These are phyloP conservation scores for Edolisoma coerulescens DNA, from an alignment of 2,113 vertebrate genomes.

Conservation along the genomic window DNA sequence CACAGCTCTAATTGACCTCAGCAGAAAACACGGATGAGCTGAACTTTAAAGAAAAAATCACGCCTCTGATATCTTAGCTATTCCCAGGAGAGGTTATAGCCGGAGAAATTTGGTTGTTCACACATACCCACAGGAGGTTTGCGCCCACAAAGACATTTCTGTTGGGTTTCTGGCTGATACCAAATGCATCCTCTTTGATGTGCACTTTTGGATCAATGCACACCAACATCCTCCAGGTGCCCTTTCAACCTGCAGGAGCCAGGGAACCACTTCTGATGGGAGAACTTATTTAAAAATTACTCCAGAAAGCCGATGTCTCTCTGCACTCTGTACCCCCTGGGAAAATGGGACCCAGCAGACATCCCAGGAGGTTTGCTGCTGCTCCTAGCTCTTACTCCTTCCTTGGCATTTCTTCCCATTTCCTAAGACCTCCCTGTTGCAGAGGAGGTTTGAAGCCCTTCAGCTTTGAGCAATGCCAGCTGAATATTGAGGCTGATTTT, in stretches of 20 bases:
- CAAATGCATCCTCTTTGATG: background rate
- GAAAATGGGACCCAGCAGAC: background rate
- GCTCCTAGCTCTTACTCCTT: background rate
- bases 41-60: background rate
- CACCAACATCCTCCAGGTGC: background rate
- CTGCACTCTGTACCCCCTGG: background rate
- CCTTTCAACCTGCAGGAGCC: background rate
- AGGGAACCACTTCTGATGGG: background rate
- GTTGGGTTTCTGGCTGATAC: background rate
- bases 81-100: background rate
- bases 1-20: background rate
- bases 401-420: background rate
- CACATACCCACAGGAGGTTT: background rate
- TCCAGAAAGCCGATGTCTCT: background rate
- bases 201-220: slow-evolving; percentile 13
- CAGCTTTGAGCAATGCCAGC: background rate
- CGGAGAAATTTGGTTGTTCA: background rate
- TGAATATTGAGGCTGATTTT: slow-evolving; percentile 17
- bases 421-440: background rate
- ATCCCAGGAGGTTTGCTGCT: background rate
- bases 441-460: background rate
- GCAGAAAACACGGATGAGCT: background rate
- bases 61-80: background rate
- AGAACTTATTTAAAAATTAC: background rate
- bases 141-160: background rate